A percentile compares a stretch with the other conserved stretches of the same genome.
Conservation (phyloP, 2,888 invertebrate genomes). For the Hedya salicella region DNA sequence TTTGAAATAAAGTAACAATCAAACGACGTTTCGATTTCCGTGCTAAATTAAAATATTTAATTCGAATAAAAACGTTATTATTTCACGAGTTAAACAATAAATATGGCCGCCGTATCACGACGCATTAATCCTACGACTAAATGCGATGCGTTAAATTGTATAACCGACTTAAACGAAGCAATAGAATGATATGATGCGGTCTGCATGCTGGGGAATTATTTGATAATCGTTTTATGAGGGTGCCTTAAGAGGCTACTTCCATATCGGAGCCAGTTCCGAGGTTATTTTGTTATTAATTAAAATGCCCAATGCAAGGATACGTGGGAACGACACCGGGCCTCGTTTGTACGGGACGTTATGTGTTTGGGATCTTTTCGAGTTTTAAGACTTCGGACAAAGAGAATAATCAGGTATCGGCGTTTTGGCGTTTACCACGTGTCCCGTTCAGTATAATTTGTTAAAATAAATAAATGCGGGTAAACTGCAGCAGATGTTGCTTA, state of each 20-base stretch:
- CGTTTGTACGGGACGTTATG: constrained; percentile 61
- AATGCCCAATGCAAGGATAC: constrained; percentile 70
- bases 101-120: constrained; percentile 58
- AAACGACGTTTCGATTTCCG: constrained; percentile 49
- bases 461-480: constrained; percentile 54
- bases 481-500: constrained; percentile 70
- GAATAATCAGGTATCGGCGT: constrained; percentile 67
- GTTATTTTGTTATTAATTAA: constrained; percentile 80
- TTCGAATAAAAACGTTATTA: constrained; percentile 46
- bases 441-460: constrained; percentile 59
- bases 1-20: constrained; percentile 48
- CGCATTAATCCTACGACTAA: constrained; percentile 61
- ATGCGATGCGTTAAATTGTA: constrained; percentile 76
- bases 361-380: constrained; percentile 66
- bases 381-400: constrained; percentile 65
- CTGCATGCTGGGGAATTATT: constrained; percentile 72
- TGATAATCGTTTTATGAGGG: constrained; percentile 83
- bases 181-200: constrained; percentile 67
- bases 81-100: constrained; percentile 55
- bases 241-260: constrained; percentile 75
- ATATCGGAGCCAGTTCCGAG: constrained; percentile 68
- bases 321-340: constrained; percentile 72
- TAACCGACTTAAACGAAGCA: constrained; percentile 67
- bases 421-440: constrained; percentile 65
- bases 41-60: constrained; percentile 54